These are phyloP conservation scores for Acrobasis suavella DNA, from an alignment of 2,888 invertebrate species.

Conservation along the genomic window DNA sequence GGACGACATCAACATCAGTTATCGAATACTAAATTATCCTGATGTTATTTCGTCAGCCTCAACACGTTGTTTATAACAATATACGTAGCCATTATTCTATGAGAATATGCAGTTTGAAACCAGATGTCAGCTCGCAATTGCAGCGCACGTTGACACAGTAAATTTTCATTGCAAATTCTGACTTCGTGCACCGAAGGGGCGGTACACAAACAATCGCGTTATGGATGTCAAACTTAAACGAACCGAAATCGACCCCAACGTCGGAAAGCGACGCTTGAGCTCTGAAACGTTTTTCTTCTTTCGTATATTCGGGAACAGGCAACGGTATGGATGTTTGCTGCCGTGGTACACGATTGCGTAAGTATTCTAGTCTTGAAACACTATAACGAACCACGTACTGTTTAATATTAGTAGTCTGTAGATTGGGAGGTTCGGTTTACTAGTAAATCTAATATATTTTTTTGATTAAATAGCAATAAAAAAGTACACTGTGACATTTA, in stretches of 20 bases:
- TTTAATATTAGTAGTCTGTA: background rate
- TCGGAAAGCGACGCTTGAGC: conserved; percentile 35
- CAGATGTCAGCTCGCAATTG: conserved; percentile 68
- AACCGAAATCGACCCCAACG: conserved; percentile 72
- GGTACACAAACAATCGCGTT: conserved; percentile 72
- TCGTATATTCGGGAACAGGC: background rate
- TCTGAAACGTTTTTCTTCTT: conserved; percentile 19
- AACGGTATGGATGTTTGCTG: conserved; percentile 16
- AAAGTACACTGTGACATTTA: no score
- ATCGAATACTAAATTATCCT: no score
- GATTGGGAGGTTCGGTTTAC: background rate
- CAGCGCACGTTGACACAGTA: conserved; percentile 69
- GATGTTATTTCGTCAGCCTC: background rate
- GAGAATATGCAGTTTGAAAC: conserved; percentile 48
- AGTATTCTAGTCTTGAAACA: conserved; percentile 45
- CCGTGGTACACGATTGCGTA: conserved; percentile 34
- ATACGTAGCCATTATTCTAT: conserved; percentile 33
- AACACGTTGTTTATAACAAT: conserved; percentile 1
- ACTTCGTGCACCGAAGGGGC: conserved; percentile 65
- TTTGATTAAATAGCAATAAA: no score
- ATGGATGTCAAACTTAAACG: conserved; percentile 80
- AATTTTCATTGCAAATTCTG: conserved; percentile 80
- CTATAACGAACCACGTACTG: conserved; percentile 64
- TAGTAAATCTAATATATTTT: background rate
- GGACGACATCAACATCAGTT: no score